Evolutionary conservation across 2,113 vertebrate species (phyloP), one percentile per base, ranked within the genome.

Genomic region (Budorcas taxicolor): DNA sequence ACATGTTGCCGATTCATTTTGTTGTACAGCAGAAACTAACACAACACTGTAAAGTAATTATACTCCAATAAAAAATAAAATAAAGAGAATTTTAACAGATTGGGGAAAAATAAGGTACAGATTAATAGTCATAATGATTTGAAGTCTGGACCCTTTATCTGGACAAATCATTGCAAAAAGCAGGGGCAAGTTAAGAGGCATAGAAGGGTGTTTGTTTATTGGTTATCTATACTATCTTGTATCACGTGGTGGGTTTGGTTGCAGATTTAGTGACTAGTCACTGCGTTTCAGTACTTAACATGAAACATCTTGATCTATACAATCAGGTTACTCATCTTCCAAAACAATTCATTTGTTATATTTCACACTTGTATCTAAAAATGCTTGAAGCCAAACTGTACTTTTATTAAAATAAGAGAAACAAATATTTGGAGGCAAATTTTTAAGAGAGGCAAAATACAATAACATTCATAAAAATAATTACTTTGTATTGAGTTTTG

Each of bases 221-320:
- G 76, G 57, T 91, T 91, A 71, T 82, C 91, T 84, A 96, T 60
- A 87, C 6, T 50, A 71, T 50, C 71, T 40, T 81, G n/a, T 36
- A 95, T 84, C 62, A 90, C 8, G 2, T 60, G 62, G 13, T 53
- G 4, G 33, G 13, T 64, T 96, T 96, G 95, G 95, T 53, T 94
- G 52, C 74, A 84, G 33, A 95, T 62, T 96, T 97, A 96, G 58
- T 96, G 94, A 98, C 95, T 58, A 80, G 19, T 74, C 47, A 60
- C 50, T 47, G 25, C 25, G 3, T 90, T 92, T 96, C 53, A 96
- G 62, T 40, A 67, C 62, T 92, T 90, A 96, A 96, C 64, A 97
- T 21, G 40, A 87, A 97, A 96, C 15, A 74, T 25, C 31, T 60
- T 90, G 45, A 96, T 94, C 83, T 97, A 84, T 87, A 95, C 74